Evolutionary conservation across 2,797 vertebrate species (phyloP).

Genomic region (Chelon labrosus): DNA sequence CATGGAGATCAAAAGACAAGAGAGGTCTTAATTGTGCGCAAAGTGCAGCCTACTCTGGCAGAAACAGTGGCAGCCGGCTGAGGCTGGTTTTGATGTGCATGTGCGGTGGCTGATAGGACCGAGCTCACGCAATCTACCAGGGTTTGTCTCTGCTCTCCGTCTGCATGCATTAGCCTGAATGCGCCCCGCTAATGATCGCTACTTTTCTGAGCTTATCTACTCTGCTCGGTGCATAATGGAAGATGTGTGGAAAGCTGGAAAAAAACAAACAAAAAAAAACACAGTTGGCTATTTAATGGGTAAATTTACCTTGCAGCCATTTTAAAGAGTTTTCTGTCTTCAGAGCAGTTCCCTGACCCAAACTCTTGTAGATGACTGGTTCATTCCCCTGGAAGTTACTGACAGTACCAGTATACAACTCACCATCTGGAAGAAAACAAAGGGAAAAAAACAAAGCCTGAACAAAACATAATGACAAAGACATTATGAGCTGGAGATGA

Average conservation of each 20-base stretch:
- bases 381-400: slow-evolving; percentile 98
- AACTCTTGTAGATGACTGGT: slow-evolving; percentile 93
- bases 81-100: slow-evolving; percentile 70
- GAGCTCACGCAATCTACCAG: slow-evolving; percentile 30
- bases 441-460: not conserved
- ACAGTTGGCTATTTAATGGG: slow-evolving; percentile 1
- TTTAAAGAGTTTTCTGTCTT: slow-evolving; percentile 96
- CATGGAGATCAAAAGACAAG: slow-evolving; percentile 69
- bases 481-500: slow-evolving; percentile 1
- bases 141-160: slow-evolving; percentile 46
- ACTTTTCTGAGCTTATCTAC: slow-evolving; percentile 62
- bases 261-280: not conserved
- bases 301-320: slow-evolving; percentile 93
- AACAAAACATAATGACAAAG: slow-evolving; percentile 7
- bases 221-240: slow-evolving; percentile 44
- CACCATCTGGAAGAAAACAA: slow-evolving; percentile 85
- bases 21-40: slow-evolving; percentile 60
- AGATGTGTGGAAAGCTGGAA: slow-evolving; percentile 12
- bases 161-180: slow-evolving; percentile 54
- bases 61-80: slow-evolving; percentile 36
- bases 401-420: slow-evolving; percentile 93
- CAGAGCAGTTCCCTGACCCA: slow-evolving; percentile 89
- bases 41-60: slow-evolving; percentile 38
- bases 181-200: slow-evolving; percentile 61
- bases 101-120: slow-evolving; percentile 61